Percentiles rank a stretch among this genome's conserved stretches.
These are phyloP conservation scores for Sylvilagus floridanus DNA, from an alignment of 2,797 vertebrate species.

Conservation along the genomic window DNA sequence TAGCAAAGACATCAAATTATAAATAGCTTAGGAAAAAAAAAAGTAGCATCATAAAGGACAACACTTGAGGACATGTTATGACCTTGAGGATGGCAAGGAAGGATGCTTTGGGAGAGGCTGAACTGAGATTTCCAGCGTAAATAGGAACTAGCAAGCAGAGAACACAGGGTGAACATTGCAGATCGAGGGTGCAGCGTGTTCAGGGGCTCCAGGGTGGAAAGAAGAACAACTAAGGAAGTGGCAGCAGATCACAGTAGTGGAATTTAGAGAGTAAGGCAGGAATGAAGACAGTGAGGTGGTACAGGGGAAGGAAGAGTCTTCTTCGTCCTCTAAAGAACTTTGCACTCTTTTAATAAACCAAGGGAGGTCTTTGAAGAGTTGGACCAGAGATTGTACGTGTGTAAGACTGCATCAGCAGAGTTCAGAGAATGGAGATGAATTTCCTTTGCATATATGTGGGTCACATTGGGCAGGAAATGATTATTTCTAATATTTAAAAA, in stretches of 20 bases:
- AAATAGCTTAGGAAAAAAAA: constrained; percentile 6
- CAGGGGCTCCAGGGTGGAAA: neutral
- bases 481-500: neutral
- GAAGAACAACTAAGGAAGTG: neutral
- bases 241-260: neutral
- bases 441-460: neutral
- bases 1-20: neutral
- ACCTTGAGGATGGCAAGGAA: neutral
- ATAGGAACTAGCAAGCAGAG: neutral
- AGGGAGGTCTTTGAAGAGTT: neutral
- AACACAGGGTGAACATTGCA: neutral
- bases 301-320: neutral
- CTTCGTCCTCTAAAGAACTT: neutral
- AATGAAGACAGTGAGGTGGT: rapidly evolving
- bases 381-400: neutral
- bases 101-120: neutral
- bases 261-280: neutral
- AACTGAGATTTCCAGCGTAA: neutral
- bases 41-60: neutral
- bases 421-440: neutral
- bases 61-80: neutral
- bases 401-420: neutral
- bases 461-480: neutral
- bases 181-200: neutral
- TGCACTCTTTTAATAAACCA: neutral